A percentile compares a stretch with the other conserved stretches of the same genome.
Conservation (phyloP, 2,113 vertebrate species). For the Nanorana parkeri region DNA sequence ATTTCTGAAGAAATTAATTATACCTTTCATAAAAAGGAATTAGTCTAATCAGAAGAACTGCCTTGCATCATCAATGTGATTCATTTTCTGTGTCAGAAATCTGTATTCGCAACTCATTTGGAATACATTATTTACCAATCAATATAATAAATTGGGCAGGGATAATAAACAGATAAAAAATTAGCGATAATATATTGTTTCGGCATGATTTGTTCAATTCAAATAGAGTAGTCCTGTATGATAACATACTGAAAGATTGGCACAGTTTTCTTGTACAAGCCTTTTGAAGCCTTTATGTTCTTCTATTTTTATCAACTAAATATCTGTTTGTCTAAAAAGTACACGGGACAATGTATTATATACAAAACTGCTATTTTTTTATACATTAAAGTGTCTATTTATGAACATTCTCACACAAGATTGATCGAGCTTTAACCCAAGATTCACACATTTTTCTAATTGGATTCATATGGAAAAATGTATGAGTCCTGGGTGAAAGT, state of each 20-base stretch:
- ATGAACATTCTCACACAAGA: no score
- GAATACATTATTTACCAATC: conserved; percentile 25
- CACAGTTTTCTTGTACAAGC: not conserved
- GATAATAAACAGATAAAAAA: not conserved
- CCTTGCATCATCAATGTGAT: conserved; percentile 1
- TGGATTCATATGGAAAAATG: no score
- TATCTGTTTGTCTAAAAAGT: no score
- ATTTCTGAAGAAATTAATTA: not conserved
- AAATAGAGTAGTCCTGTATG: no score
- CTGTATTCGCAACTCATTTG: not conserved
- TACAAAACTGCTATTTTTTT: no score
- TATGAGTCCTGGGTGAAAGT: no score
- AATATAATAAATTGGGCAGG: not conserved
- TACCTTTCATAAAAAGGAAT: conserved; percentile 18
- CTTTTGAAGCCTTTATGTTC: not conserved
- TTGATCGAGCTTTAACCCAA: no score
- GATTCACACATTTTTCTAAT: no score
- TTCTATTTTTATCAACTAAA: not conserved
- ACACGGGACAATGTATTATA: no score
- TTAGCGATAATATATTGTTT: not conserved
- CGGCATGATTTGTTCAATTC: no score
- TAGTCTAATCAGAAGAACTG: not conserved
- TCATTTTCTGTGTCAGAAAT: conserved; percentile 6
- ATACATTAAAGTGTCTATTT: no score
- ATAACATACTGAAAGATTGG: no score